Evolutionary conservation across 2,888 invertebrate genomes (phyloP).

Genomic region (Pammene aurita): DNA sequence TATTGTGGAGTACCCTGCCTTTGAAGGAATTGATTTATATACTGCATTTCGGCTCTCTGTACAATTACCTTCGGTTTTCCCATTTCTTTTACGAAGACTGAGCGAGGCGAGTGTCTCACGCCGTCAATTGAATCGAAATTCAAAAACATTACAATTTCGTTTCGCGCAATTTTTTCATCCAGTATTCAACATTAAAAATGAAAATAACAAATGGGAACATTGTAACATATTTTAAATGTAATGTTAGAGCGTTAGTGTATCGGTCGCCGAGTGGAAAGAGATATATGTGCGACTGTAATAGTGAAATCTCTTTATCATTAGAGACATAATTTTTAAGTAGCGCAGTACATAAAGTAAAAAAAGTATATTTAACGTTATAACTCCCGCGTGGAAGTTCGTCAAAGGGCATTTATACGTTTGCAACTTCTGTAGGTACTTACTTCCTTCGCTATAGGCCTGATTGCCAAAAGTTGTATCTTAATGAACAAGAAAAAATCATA

Average conservation of each 20-base stretch:
- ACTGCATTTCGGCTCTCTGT: constrained; percentile 57
- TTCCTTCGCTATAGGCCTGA: constrained; percentile 54
- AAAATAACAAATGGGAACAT: constrained; percentile 83
- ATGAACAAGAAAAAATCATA: neutral
- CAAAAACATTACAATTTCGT: constrained; percentile 45
- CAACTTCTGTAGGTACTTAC: constrained; percentile 62
- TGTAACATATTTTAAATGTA: constrained; percentile 83
- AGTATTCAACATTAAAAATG: constrained; percentile 60
- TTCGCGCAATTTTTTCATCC: constrained; percentile 55
- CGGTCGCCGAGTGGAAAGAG: constrained; percentile 68
- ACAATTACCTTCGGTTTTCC: constrained; percentile 41
- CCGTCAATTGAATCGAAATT: constrained; percentile 44
- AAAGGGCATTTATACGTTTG: constrained; percentile 78
- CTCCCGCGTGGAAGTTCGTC: constrained; percentile 63
- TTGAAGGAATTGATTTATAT: constrained; percentile 58
- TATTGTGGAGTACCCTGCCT: constrained; percentile 46
- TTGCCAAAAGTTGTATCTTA: neutral
- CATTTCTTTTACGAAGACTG: constrained; percentile 46
- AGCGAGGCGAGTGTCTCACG: constrained; percentile 43
- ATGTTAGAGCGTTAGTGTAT: constrained; percentile 76
- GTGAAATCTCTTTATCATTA: constrained; percentile 76
- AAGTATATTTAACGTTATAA: constrained; percentile 73
- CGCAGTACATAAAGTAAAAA: constrained; percentile 63
- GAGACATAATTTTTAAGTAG: constrained; percentile 73
- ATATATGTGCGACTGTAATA: constrained; percentile 75